Percentiles rank a stretch among this genome's conserved stretches.
These are phyloP conservation scores for Troglohyphantes excavatus DNA, from an alignment of 2,888 invertebrate genomes.

Conservation along the genomic window DNA sequence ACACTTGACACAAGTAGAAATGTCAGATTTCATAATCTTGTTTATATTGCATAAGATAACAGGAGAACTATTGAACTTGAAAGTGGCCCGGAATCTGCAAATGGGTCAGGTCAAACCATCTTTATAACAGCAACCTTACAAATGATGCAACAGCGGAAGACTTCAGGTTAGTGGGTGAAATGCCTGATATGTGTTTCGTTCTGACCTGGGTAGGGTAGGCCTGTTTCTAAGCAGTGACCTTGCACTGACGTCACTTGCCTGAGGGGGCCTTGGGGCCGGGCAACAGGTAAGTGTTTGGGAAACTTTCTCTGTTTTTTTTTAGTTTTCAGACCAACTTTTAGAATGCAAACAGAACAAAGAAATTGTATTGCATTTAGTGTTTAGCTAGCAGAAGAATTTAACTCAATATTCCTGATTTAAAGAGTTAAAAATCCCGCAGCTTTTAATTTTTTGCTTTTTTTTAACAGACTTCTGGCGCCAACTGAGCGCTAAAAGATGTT, in stretches of 20 bases:
- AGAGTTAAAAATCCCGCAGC: too few relatives aligned
- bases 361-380: too few relatives aligned
- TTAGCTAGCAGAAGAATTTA: too few relatives aligned
- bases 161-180: conserved; percentile 51
- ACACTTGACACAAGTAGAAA: too few relatives aligned
- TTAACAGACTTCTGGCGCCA: too few relatives aligned
- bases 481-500: too few relatives aligned
- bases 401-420: too few relatives aligned
- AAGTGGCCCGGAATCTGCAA: neutral
- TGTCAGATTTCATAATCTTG: neutral
- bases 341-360: too few relatives aligned
- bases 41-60: neutral
- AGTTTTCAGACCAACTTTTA: too few relatives aligned
- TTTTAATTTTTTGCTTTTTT: too few relatives aligned
- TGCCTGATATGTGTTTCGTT: conserved; percentile 3
- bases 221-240: neutral
- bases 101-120: conserved; percentile 31
- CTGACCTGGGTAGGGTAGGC: neutral
- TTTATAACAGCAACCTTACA: neutral
- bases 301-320: too few relatives aligned
- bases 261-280: neutral
- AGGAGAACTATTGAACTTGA: conserved; percentile 21
- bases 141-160: neutral
- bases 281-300: neutral
- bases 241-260: neutral